Conservation (phyloP, 2,797 vertebrate genomes). For the Enteromius anoplus region DNA sequence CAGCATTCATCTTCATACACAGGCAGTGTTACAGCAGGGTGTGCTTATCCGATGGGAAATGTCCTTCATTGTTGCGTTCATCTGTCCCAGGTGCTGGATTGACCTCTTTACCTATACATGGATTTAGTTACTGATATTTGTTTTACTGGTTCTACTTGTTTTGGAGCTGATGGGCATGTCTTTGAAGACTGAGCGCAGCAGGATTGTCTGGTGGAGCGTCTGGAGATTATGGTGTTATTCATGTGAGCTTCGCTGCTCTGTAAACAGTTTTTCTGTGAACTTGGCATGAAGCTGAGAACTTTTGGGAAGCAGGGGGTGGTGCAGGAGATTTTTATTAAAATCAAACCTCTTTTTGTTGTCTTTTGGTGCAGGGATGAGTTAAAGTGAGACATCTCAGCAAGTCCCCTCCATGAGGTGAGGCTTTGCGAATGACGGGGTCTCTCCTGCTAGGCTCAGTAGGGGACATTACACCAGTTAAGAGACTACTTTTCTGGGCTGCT, state of each 20-base stretch:
- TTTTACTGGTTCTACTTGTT: conserved; percentile 25
- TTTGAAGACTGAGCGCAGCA: conserved; percentile 17
- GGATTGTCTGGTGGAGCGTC: conserved; percentile 33
- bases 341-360: conserved; percentile 25
- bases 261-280: conserved; percentile 31
- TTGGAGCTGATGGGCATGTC: conserved; percentile 17
- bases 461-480: neutral
- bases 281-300: conserved; percentile 27
- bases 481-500: neutral
- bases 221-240: conserved; percentile 38
- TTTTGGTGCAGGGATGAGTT: conserved; percentile 25
- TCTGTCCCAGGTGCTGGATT: conserved; percentile 19
- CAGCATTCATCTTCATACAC: conserved; percentile 28
- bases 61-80: conserved; percentile 32
- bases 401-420: neutral
- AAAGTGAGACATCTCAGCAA: neutral
- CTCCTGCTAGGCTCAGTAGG: neutral
- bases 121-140: conserved; percentile 43
- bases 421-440: neutral
- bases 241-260: conserved; percentile 29
- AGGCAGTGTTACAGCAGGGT: neutral
- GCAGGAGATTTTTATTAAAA: conserved; percentile 37
- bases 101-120: conserved; percentile 19
- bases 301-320: conserved; percentile 12
- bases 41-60: conserved; percentile 18